Base-by-base conservation (phyloP, 2,888 invertebrate species). In the Acanthococcus lagerstroemiae region DNA sequence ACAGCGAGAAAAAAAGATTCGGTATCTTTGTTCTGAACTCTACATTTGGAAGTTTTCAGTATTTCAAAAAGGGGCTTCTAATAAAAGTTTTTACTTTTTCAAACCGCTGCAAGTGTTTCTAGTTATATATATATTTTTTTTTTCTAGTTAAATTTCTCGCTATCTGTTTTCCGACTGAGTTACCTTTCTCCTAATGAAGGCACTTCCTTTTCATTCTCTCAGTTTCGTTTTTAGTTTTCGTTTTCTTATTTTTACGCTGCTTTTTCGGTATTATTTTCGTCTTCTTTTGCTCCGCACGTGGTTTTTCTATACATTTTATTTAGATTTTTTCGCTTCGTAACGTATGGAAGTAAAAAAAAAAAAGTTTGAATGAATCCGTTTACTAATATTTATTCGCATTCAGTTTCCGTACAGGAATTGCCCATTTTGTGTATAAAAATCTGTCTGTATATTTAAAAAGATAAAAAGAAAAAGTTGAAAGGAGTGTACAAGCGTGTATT, bases 151-250 rank as follows among this genome's bases (percentile, higher is more conserved):
- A 57, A 45, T 57, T 56, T 57, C 30, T 57, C 44, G 57, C 45
- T 45, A 57, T 57, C 57, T 57, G 57, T 57, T 57, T 57, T 57
- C 57, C 57, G 44, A 57, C 57, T 44, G 57, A 57, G 57, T 57
- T 57, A 57, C 57, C 57, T 57, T 57, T 57, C 44, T 57, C 57
- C 57, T 57, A 57, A 57, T 57, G 57, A 57, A 57, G 57, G 57
- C 44, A 57, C 57, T 57, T 57, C 57, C 57, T 57, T 57, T 57
- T 57, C 37, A 37, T 57, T 57, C n/a, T 24, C 37, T 12, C n/a
- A n/a, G n/a, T n/a, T n/a, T n/a, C 30, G 17, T 55, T 55, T 55
- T 30, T n/a, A 37, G 37, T 30, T 57, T 57, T 57, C 57, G 57
- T 57, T 22, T 57, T 57, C 57, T 57, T 57, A n/a, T 50, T 50